phyloP scores from a whole-genome alignment of 2,113 vertebrate species.

The Grammomys dolichurus region DNA sequence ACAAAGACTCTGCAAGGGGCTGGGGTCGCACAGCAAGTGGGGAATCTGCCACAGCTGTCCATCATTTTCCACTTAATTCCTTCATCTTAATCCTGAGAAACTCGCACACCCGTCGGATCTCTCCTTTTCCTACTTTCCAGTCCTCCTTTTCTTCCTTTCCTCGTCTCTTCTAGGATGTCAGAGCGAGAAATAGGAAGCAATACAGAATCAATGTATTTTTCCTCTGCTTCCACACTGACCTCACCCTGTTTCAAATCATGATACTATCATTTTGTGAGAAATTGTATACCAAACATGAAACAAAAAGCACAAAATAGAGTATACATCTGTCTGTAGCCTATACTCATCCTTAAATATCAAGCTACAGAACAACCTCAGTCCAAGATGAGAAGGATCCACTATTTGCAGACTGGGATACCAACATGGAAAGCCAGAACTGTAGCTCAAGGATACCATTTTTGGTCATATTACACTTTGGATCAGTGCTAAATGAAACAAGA shows the following conservation, averaged over 20 bases:
- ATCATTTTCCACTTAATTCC: neutral
- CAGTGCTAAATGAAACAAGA: neutral
- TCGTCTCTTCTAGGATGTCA: neutral
- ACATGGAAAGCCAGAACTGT: slow-evolving; percentile 57
- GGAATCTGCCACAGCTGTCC: neutral
- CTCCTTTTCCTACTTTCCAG: neutral
- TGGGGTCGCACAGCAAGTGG: neutral
- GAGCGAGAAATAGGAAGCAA: neutral
- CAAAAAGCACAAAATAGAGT: neutral
- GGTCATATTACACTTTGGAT: neutral
- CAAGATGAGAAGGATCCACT: neutral
- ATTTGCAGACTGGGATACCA: slow-evolving; percentile 42
- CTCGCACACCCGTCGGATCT: neutral
- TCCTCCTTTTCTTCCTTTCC: neutral
- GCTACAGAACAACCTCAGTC: slow-evolving; percentile 1
- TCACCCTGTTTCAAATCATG: neutral
- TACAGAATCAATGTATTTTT: neutral
- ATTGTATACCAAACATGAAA: neutral
- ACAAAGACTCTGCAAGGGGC: neutral
- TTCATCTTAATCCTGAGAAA: neutral
- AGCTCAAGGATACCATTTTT: slow-evolving; percentile 25
- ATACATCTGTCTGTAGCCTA: neutral
- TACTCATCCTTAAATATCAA: slow-evolving; percentile 24
- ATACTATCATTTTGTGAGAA: neutral
- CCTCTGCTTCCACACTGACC: neutral